Evolutionary conservation across 1,140 invertebrate species (phyloP), one percentile per base, ranked within the genome.

Genomic region (Homalodisca vitripennis): DNA sequence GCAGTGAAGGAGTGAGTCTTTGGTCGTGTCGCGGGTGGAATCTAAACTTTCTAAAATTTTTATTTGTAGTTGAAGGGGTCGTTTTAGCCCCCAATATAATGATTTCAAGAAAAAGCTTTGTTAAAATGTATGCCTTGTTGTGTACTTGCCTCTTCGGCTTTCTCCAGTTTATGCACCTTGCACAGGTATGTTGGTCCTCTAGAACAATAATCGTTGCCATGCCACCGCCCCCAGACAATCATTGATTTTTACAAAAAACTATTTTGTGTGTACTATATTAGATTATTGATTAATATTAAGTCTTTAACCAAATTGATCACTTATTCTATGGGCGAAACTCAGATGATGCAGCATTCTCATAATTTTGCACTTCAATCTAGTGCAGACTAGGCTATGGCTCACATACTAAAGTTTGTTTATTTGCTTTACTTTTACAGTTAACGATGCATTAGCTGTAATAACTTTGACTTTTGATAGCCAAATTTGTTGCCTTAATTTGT

Each of bases 171-270:
- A 22, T 29, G n/a, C 55, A 27, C n/a, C 22, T 27, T 27, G 55
- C 24, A 60, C 14, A 60, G 55, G 55, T 60, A 60, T 27, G 55
- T 29, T 26, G 2, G 10, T 10, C 2, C 6, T 60, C 6, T 30
- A 60, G 55, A 27, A 26, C 20, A 3, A 53, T 22, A 26, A 27
- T 60, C 55, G 55, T 60, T 60, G 27, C 55, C 55, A 60, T 60
- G 55, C 55, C 55, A 60, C 55, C 55, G 55, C 55, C 55, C 55
- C 55, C 55, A 24, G 24, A 29, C 22, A n/a, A 22, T 12, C 48
- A 60, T 60, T 60, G 55, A 60, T 60, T 60, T 60, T 60, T 60
- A 2, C 26, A 60, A 60, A 41, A 6, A 41, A 41, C 6, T n/a
- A n/a, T n/a, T n/a, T n/a, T n/a, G n/a, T n/a, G n/a, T n/a, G n/a